Evolutionary conservation across 1,140 invertebrate genomes (phyloP).

Genomic region (Zaprionus ghesquierei): DNA sequence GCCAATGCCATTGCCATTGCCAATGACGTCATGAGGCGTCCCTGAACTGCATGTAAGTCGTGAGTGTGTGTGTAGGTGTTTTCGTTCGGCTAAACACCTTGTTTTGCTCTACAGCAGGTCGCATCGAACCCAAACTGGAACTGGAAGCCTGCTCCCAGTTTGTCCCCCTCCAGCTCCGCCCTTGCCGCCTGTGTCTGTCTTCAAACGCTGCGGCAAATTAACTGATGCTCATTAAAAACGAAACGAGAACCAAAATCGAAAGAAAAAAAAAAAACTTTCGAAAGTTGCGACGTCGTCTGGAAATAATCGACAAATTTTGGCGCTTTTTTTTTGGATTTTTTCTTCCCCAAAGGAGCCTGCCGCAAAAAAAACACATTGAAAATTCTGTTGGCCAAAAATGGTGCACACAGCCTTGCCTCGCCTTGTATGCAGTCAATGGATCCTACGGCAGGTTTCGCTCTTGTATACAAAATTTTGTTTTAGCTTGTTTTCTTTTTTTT

Average conservation of each 20-base stretch:
- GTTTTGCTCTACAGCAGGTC: slow-evolving; percentile 18
- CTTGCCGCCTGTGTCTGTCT: slow-evolving; percentile 21
- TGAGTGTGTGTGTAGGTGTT: slow-evolving; percentile 46
- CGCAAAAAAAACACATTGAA: slow-evolving; percentile 52
- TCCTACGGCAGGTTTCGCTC: slow-evolving; percentile 67
- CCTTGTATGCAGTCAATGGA: slow-evolving; percentile 26
- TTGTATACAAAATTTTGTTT: slow-evolving; percentile 2
- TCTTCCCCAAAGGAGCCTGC: slow-evolving; percentile 43
- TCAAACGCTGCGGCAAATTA: slow-evolving; percentile 71
- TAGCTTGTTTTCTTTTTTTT: slow-evolving; percentile 15
- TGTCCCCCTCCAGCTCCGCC: too few relatives aligned
- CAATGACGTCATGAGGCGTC: slow-evolving; percentile 62
- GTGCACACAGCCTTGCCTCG: slow-evolving; percentile 72
- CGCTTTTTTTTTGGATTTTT: slow-evolving; percentile 1
- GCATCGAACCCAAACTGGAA: background rate
- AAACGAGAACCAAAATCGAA: slow-evolving; percentile 20
- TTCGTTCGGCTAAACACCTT: slow-evolving; percentile 59
- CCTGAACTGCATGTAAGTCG: slow-evolving; percentile 37
- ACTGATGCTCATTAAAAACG: slow-evolving; percentile 63
- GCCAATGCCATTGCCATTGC: slow-evolving; percentile 68
- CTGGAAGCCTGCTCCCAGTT: slow-evolving; percentile 17
- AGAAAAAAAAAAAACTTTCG: slow-evolving; percentile 39
- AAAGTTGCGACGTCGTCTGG: slow-evolving; percentile 66
- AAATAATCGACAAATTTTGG: slow-evolving; percentile 69
- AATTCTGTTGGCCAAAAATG: slow-evolving; percentile 73